Percentiles rank a stretch among this genome's conserved stretches.
Conservation (phyloP, 2,888 invertebrate species). For the Ellobium chinense region DNA sequence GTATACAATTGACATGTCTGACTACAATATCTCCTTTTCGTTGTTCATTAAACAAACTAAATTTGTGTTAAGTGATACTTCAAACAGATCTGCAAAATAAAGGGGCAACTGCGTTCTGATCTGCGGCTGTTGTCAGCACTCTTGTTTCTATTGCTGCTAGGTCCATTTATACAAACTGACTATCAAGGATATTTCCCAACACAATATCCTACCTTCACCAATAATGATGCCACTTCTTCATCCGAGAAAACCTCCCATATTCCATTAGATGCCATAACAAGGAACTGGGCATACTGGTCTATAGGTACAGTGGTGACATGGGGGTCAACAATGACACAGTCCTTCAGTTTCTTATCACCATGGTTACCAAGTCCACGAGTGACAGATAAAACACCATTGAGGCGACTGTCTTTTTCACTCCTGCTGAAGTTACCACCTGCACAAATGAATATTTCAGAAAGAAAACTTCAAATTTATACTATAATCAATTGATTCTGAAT, state of each 20-base stretch:
- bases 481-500: no score
- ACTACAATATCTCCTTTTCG: no score
- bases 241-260: slow-evolving; percentile 76
- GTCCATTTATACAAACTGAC: no score
- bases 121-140: neutral
- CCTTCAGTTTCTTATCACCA: slow-evolving; percentile 74
- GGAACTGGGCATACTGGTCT: slow-evolving; percentile 76
- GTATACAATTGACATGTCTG: no score
- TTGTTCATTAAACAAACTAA: no score
- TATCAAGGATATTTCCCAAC: no score
- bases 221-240: slow-evolving; percentile 71
- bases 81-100: no score
- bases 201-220: slow-evolving; percentile 72
- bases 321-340: slow-evolving; percentile 70
- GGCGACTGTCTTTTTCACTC: slow-evolving; percentile 67
- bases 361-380: slow-evolving; percentile 78
- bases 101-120: no score
- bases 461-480: no score
- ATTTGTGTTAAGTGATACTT: no score
- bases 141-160: neutral
- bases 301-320: slow-evolving; percentile 67
- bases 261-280: slow-evolving; percentile 74
- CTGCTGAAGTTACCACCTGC: slow-evolving; percentile 73
- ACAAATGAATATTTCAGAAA: no score
- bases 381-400: slow-evolving; percentile 75